Conservation (phyloP, 2,888 invertebrate genomes). For the Pseudanteris insignis region DNA sequence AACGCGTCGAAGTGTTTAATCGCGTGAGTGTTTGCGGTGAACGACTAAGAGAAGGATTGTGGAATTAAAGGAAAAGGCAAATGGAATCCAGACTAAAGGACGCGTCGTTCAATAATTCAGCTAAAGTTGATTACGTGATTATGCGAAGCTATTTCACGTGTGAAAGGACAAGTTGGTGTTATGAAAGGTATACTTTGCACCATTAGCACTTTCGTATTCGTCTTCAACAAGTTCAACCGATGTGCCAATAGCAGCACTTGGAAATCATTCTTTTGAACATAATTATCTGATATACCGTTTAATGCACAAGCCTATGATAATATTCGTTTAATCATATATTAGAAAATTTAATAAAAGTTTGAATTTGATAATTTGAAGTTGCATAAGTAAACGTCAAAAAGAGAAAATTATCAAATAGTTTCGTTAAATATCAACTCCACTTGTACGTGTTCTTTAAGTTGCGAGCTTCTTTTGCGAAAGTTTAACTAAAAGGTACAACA, state of each 20-base stretch:
- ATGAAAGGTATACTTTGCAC: conserved; percentile 19
- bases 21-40: conserved; percentile 14
- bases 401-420: no score
- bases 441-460: no score
- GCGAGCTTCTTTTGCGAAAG: no score
- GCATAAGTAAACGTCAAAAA: background rate
- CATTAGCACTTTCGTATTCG: conserved; percentile 1
- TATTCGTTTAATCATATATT: no score
- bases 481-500: no score
- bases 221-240: conserved; percentile 3
- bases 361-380: no score
- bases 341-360: no score
- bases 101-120: conserved; percentile 24
- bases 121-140: conserved; percentile 30
- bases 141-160: conserved; percentile 20
- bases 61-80: conserved; percentile 24
- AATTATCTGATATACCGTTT: background rate
- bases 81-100: conserved; percentile 17
- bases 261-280: no score
- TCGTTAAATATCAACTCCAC: no score
- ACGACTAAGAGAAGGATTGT: conserved; percentile 6
- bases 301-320: no score
- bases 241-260: background rate
- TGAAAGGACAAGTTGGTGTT: conserved; percentile 15
- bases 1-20: conserved; percentile 23